Base-by-base conservation (phyloP, 1,140 invertebrate species). In the Bombus pyrosoma region DNA sequence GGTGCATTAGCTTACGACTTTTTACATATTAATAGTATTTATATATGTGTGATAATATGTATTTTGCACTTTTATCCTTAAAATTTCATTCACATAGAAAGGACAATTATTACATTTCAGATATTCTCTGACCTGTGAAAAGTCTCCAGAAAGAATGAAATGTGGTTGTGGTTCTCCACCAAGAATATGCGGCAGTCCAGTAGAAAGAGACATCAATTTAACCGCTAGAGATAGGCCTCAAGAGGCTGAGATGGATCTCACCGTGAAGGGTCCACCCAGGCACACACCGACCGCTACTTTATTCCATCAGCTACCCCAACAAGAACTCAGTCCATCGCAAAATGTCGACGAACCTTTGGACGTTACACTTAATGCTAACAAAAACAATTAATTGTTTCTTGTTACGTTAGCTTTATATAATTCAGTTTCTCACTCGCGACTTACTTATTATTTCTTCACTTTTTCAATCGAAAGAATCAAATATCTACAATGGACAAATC, bases 171-270 rank as follows among this genome's bases (percentile, higher is more conserved):
- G 92, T 78, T 94, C 93, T 59, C 95, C 95, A 6, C 90, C 94
- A 25, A 90, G 93, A 73, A 92, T 90, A 78, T 93, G 93, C 37
- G 88, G 86, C 41, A 94, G 93, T 86, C 93, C 94, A 4, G 88
- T 92, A 25, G 92, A 93, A 80, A 92, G 87, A 34, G 88, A 93
- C 77, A 86, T 89, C 34, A 86, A 87, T 41, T 68, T 93, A 81
- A 85, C 85, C 22, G 87, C 91, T 43, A 91, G 91, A 79, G 94
- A 95, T 59, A 90, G 93, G 83, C 94, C 94, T 47, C 95, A 95
- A 83, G 94, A 95, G 80, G 91, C 94, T 22, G 95, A 95, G 64
- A 95, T 95, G 89, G 95, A 95, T 86, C 91, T 95, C 37, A 95
- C 95, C 12, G 90, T 95, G 72, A 95, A 95, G 78, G 91, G 92